phyloP scores from a whole-genome alignment of 2,797 vertebrate species.

The Acrossocheilus wenchowensis region DNA sequence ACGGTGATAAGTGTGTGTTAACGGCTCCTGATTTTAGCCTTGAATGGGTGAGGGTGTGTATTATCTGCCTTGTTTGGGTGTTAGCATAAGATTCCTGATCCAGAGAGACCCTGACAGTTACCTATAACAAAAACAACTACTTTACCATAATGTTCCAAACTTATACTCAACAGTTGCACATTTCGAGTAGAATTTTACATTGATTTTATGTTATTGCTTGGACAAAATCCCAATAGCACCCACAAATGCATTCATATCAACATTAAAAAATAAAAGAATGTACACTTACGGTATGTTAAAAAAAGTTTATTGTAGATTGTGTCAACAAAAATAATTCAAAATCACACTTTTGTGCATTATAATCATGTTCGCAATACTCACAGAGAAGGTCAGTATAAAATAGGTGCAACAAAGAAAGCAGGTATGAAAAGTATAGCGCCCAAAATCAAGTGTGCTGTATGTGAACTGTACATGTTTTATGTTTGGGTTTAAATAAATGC shows the following conservation, averaged over 20 bases:
- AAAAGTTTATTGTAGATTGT: constrained; percentile 26
- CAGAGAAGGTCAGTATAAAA: constrained; percentile 7
- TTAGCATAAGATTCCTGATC: constrained; percentile 27
- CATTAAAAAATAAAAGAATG: background rate
- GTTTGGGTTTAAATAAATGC: background rate
- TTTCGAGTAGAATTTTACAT: background rate
- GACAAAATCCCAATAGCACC: background rate
- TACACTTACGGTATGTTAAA: background rate
- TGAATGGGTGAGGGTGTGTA: constrained; percentile 40
- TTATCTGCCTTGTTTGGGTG: constrained; percentile 44
- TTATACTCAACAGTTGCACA: background rate
- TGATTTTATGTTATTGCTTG: background rate
- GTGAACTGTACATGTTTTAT: background rate
- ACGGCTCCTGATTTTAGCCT: constrained; percentile 44
- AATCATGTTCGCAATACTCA: background rate
- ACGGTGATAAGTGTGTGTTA: constrained; percentile 49
- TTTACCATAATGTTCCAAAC: background rate
- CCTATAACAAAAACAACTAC: constrained; percentile 19
- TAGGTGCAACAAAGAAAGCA: background rate
- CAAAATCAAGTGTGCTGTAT: background rate
- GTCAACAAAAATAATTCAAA: constrained; percentile 4
- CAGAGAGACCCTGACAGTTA: constrained; percentile 13
- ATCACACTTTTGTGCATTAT: background rate
- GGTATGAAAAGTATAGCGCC: background rate
- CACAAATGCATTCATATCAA: background rate